Percentiles rank a stretch among this genome's conserved stretches.
Conservation (phyloP, 2,113 vertebrate genomes). For the Notechis scutatus region DNA sequence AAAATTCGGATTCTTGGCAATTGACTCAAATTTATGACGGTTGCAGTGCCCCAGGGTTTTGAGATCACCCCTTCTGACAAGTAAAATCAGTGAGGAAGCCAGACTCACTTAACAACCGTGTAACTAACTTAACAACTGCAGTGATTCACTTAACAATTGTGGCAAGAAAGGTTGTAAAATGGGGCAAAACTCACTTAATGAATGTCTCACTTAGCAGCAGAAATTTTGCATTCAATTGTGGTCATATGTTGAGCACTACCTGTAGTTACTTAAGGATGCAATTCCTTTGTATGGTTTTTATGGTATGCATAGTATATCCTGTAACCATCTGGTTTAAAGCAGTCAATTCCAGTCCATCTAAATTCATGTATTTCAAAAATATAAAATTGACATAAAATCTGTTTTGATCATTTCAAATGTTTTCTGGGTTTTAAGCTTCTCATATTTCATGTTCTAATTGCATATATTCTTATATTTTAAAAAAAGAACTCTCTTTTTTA, state of each 20-base stretch:
- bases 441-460: not conserved
- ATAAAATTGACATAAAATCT: not conserved
- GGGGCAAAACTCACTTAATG: no score
- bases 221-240: no score
- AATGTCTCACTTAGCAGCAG: no score
- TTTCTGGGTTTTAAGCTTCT: not conserved
- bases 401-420: not conserved
- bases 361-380: not conserved
- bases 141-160: no score
- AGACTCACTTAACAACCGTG: no score
- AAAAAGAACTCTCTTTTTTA: not conserved
- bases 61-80: no score
- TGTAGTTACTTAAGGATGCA: not conserved
- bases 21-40: no score
- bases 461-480: not conserved
- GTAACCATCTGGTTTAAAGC: not conserved
- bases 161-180: no score
- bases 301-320: not conserved
- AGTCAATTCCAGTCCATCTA: not conserved
- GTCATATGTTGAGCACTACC: not conserved
- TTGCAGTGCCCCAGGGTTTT: no score
- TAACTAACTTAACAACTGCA: no score
- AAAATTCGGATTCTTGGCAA: no score
- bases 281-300: not conserved
- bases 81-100: no score